Base-by-base conservation (phyloP, 2,888 invertebrate genomes). In the Agrotis exclamationis region DNA sequence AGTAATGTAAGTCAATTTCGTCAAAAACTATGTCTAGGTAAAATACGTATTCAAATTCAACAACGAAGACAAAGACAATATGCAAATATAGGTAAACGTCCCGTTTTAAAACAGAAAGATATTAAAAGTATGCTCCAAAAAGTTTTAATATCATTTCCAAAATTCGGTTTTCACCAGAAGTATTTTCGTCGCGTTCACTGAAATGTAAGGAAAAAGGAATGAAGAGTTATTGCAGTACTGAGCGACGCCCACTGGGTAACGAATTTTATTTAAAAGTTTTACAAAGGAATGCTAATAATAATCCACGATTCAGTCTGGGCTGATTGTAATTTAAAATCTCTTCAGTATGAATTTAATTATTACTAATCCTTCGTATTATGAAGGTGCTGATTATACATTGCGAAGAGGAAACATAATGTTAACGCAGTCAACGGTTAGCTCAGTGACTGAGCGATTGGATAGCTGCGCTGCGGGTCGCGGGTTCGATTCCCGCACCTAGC, bases 61-160 rank as follows among this genome's bases (percentile, higher is more conserved):
- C n/a, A n/a, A n/a, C 33, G 5, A 18, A 0, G 45, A 18, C 20
- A 66, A 51, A 54, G 24, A 7, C 3, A 39, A 2, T 1, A 39
- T 20, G 0, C 11, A 74, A 58, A 39, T 14, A 2, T 18, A n/a
- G n/a, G n/a, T n/a, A 50, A 45, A 45, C 44, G 18, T 5, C 6
- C 2, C 18, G 33, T 39, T 74, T 62, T 54, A 16, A 48, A 54
- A 65, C 53, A 14, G 24, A 33, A 11, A 53, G 20, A 74, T 28
- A 60, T 70, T 60, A 28, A 60, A 78, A 57, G 33, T 50, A 20
- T 13, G 79, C 62, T 53, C 47, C 45, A 72, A 72, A 47, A 63
- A 58, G n/a, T 63, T 78, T 71, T 74, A 78, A 78, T 71, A 53
- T 24, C 3, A 54, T 70, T 70, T 13, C 13, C 9, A 6, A 57